Evolutionary conservation across 2,113 vertebrate species (phyloP).

Genomic region (Passer domesticus): DNA sequence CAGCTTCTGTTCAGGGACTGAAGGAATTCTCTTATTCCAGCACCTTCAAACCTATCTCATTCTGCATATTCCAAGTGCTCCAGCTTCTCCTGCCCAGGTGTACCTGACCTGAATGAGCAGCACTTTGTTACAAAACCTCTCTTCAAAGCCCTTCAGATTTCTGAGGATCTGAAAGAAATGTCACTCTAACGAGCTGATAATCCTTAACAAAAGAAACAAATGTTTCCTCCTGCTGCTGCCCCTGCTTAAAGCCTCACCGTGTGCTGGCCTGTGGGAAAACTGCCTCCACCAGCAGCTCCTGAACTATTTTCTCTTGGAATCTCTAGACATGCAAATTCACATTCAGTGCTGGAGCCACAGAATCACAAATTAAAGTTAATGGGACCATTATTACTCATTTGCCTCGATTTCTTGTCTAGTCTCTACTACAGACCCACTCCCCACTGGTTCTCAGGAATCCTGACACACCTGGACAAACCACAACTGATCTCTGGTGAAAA

Average conservation of each 20-base stretch:
- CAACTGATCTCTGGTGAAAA: background rate
- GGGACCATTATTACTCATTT: background rate
- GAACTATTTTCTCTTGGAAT: background rate
- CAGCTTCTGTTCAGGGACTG: accelerated
- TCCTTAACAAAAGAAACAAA: background rate
- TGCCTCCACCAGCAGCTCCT: background rate
- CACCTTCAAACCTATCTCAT: background rate
- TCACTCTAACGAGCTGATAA: background rate
- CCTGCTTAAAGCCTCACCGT: background rate
- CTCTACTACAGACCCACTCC: background rate
- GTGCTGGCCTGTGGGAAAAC: background rate
- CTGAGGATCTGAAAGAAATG: background rate
- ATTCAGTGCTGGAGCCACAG: background rate
- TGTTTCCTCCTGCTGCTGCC: background rate
- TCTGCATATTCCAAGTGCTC: background rate
- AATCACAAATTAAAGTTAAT: background rate
- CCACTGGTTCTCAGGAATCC: background rate
- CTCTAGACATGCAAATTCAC: background rate
- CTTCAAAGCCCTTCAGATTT: background rate
- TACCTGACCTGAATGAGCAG: background rate
- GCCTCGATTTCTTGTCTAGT: background rate
- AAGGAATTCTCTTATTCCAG: background rate
- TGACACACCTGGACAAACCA: background rate
- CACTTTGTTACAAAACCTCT: background rate
- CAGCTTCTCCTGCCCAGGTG: background rate